Evolutionary conservation across 2,113 vertebrate genomes (phyloP), one percentile per base, ranked within the genome.

Genomic region (Epinephelus lanceolatus): DNA sequence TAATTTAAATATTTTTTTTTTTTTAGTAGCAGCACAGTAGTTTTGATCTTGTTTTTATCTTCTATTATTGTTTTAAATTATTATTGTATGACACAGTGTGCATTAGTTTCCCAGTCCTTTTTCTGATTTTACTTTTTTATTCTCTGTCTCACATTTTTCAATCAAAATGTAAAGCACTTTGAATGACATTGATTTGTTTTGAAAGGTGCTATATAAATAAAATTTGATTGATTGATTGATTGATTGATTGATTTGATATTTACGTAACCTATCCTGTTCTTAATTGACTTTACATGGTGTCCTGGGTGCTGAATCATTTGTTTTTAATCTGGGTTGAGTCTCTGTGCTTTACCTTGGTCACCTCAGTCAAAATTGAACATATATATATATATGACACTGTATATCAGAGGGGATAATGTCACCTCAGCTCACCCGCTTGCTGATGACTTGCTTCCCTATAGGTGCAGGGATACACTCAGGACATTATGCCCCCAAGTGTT

Each of bases 401-500:
- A 71, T 30, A 68, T 67, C 6, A 0, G 49, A 75, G 42, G 1
- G 23, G 14, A 66, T 75, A 18, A 83, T 53, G 56, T 83, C 23
- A 76, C 25, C 66, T 57, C 30, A 61, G 25, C 21, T 71, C 52
- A 49, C 4, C 7, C 49, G 59, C n/a, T 8, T n/a, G 23, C 30
- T 49, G 21, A 40, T 66, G 27, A 61, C 6, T 45, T 30, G n/a
- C 66, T 42, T 72, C 5, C 11, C 59, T 59, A 45, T 59, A 51
- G 7, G 14, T 80, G 37, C 42, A 17, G 30, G 6, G 59, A 21
- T 66, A 65, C 18, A 5, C 45, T 63, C 7, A 42, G 21, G 45
- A 69, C 70, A 77, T 60, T 70, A 15, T 70, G n/a, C 6, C 27
- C 23, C 52, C 55, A 2, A 68, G 56, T 5, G 14, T 59, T 71